Conservation (phyloP, 2,888 invertebrate species). For the Monoplex corrugatus region DNA sequence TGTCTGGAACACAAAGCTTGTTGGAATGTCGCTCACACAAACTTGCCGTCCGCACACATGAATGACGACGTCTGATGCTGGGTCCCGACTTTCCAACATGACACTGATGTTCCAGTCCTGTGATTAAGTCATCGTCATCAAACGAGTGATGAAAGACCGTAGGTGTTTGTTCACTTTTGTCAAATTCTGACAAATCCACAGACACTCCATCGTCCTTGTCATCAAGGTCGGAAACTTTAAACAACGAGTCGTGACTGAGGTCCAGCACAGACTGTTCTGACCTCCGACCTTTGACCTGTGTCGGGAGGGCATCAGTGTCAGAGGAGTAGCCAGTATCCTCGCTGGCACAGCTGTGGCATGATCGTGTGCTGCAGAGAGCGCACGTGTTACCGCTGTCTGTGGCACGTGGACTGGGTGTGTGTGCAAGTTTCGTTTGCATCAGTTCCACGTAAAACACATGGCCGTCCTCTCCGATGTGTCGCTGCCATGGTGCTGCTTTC, state of each 20-base stretch:
- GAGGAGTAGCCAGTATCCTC: slow-evolving; percentile 59
- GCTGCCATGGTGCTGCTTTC: slow-evolving; percentile 52
- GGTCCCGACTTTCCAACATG: background rate
- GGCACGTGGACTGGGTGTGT: slow-evolving; percentile 12
- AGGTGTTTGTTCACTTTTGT: background rate
- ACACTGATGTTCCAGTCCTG: background rate
- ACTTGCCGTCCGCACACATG: slow-evolving; percentile 9
- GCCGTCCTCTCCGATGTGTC: slow-evolving; percentile 44
- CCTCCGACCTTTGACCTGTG: background rate
- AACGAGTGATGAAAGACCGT: background rate
- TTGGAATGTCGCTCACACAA: slow-evolving; percentile 40
- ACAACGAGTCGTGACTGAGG: slow-evolving; percentile 7
- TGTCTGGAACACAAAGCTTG: slow-evolving; percentile 4
- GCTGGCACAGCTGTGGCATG: slow-evolving; percentile 53
- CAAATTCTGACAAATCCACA: slow-evolving; percentile 40
- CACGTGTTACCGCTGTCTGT: slow-evolving; percentile 46
- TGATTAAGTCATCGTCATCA: background rate
- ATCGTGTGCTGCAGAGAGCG: slow-evolving; percentile 45
- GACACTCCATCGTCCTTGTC: slow-evolving; percentile 45
- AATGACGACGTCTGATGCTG: background rate
- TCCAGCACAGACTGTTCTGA: background rate
- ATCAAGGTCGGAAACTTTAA: slow-evolving; percentile 14
- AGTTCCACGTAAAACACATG: slow-evolving; percentile 57
- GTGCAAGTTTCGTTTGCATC: slow-evolving; percentile 25
- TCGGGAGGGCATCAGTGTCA: slow-evolving; percentile 46